phyloP scores from a whole-genome alignment of 2,797 vertebrate species.

The Gymnocypris eckloni region DNA sequence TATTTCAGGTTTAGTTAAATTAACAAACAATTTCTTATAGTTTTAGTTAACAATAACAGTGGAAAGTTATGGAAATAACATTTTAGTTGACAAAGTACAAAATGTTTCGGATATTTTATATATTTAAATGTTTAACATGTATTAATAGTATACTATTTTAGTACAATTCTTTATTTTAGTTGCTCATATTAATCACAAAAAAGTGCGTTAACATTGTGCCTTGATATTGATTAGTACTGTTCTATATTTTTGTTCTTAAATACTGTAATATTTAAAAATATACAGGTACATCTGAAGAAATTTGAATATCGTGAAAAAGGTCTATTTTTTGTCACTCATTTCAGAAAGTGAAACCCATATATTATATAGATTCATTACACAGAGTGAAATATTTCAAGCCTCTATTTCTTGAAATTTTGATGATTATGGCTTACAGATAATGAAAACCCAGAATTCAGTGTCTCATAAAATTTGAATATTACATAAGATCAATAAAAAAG shows the following conservation, averaged over 20 bases:
- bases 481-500: no score
- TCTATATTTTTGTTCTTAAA: not conserved
- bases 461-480: no score
- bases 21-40: not conserved
- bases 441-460: no score
- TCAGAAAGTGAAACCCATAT: no score
- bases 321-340: no score
- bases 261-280: not conserved
- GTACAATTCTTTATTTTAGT: not conserved
- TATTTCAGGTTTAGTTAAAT: not conserved
- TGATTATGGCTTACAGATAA: no score
- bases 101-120: not conserved
- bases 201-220: not conserved
- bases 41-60: not conserved
- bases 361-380: no score
- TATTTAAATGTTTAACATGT: not conserved
- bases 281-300: not conserved
- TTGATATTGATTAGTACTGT: no score
- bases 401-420: no score
- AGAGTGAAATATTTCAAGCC: no score
- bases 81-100: not conserved
- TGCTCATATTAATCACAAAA: not conserved
- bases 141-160: not conserved
- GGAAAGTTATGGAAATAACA: not conserved
- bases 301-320: no score